Evolutionary conservation across 2,113 vertebrate species (phyloP).

Genomic region (Phoenicopterus ruber): DNA sequence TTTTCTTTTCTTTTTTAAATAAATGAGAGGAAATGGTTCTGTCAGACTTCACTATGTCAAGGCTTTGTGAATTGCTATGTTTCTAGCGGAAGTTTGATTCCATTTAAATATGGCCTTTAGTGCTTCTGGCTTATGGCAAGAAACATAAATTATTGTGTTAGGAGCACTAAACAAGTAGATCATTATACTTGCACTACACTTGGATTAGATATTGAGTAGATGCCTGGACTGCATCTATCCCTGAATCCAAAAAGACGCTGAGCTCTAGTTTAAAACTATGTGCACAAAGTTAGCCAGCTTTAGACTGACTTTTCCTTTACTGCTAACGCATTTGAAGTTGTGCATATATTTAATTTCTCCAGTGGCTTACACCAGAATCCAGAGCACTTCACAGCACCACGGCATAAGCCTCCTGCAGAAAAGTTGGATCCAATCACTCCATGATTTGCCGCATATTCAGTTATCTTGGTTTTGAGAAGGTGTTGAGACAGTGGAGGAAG

Average conservation of each 20-base stretch:
- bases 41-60: background rate
- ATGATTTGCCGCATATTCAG: background rate
- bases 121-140: background rate
- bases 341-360: background rate
- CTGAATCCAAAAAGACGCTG: background rate
- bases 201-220: background rate
- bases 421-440: background rate
- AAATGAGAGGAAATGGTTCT: background rate
- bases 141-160: background rate
- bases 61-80: background rate
- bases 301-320: background rate
- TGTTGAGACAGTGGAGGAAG: background rate
- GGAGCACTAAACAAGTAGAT: background rate
- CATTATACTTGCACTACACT: background rate
- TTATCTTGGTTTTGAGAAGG: background rate
- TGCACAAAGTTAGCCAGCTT: background rate
- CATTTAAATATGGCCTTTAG: background rate
- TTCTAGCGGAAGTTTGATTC: background rate
- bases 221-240: background rate
- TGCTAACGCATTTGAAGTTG: background rate
- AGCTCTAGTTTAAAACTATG: background rate
- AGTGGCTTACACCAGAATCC: background rate
- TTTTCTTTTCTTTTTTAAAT: background rate
- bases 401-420: background rate
- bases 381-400: background rate